Percentiles rank a stretch among this genome's conserved stretches.
Conservation (phyloP, 2,888 invertebrate genomes). For the Athrips mouffetella region DNA sequence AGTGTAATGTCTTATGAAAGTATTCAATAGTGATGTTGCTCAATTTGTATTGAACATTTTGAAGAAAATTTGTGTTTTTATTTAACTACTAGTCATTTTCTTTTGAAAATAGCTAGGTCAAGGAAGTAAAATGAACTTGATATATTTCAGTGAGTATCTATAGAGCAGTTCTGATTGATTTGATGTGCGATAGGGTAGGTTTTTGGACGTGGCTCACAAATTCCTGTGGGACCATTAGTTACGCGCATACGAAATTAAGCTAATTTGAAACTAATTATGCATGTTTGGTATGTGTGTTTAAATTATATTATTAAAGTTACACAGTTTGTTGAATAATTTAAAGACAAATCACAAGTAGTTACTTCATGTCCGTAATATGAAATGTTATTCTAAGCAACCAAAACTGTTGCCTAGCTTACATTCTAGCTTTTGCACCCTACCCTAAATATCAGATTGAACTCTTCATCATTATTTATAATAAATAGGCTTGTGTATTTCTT, state of each 20-base stretch:
- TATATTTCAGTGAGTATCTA: background rate
- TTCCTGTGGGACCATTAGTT: background rate
- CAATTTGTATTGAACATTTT: slow-evolving; percentile 70
- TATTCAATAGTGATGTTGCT: slow-evolving; percentile 74
- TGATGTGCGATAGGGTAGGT: slow-evolving; percentile 13
- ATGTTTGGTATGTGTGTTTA: background rate
- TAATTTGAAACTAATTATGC: background rate
- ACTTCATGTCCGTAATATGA: too few relatives aligned
- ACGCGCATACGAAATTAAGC: background rate
- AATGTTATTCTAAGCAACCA: too few relatives aligned
- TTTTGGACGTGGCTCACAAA: slow-evolving; percentile 42
- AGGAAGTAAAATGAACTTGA: slow-evolving; percentile 31
- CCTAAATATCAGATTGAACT: too few relatives aligned
- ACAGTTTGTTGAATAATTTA: too few relatives aligned
- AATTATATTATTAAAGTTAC: background rate
- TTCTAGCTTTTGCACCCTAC: too few relatives aligned
- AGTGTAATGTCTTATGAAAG: slow-evolving; percentile 72
- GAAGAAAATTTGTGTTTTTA: slow-evolving; percentile 56
- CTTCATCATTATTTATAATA: too few relatives aligned
- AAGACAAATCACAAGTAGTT: too few relatives aligned
- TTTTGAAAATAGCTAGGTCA: slow-evolving; percentile 72
- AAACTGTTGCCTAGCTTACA: too few relatives aligned
- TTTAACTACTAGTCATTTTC: slow-evolving; percentile 73
- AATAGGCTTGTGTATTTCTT: too few relatives aligned
- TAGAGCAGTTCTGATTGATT: background rate